Percentiles rank a stretch among this genome's conserved stretches.
phyloP scores from a whole-genome alignment of 2,113 vertebrate genomes.

The Kryptolebias marmoratus region DNA sequence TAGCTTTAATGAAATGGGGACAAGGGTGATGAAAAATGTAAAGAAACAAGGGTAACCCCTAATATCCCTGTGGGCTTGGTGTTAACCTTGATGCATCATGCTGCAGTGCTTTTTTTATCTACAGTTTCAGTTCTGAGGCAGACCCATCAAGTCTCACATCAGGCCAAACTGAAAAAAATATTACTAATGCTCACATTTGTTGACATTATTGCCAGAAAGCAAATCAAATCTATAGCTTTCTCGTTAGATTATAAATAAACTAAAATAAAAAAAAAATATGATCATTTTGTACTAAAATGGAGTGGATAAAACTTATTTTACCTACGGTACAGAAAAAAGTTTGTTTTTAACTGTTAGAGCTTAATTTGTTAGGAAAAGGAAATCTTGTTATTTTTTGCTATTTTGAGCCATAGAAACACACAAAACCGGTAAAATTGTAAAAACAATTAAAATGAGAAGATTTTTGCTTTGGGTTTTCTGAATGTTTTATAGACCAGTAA shows the following conservation, averaged over 20 bases:
- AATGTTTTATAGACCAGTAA: too few relatives aligned
- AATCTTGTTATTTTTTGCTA: too few relatives aligned
- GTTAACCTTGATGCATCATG: constrained; percentile 13
- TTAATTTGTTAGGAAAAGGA: too few relatives aligned
- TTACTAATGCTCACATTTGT: background rate
- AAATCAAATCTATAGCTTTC: background rate
- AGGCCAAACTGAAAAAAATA: background rate
- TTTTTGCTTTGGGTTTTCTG: too few relatives aligned
- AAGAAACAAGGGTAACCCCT: constrained; percentile 37
- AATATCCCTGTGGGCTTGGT: constrained; percentile 7
- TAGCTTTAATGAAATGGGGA: constrained; percentile 43
- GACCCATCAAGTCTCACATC: background rate
- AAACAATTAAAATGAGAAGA: too few relatives aligned
- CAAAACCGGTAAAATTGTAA: too few relatives aligned
- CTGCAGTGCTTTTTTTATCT: constrained; percentile 3
- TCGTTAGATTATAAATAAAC: background rate
- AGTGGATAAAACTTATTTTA: too few relatives aligned
- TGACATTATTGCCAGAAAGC: background rate
- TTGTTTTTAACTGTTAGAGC: too few relatives aligned
- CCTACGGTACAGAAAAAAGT: too few relatives aligned
- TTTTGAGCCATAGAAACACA: too few relatives aligned
- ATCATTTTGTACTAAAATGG: too few relatives aligned
- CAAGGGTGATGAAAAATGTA: constrained; percentile 53
- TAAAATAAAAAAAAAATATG: background rate
- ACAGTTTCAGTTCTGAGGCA: background rate